Evolutionary conservation across 2,888 invertebrate species (phyloP), one percentile per base, ranked within the genome.

Genomic region (Tethea ocularis): DNA sequence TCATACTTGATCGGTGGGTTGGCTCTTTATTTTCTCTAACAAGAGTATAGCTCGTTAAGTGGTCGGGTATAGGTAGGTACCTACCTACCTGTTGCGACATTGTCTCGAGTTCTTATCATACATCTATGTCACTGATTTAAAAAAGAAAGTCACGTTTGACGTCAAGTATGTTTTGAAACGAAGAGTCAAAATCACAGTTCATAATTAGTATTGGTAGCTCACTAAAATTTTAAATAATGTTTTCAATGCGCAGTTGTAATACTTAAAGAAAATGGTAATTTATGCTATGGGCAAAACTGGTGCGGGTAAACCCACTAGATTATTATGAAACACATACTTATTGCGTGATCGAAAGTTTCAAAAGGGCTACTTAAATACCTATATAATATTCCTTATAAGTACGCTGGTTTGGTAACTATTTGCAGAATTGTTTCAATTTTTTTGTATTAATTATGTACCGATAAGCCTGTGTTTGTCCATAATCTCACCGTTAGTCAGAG

Each of bases 1-100:
- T 67, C 64, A 53, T 57, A 61, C 57, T 63, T 66, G 51, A 59
- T 65, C 29, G 63, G 23, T 64, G 59, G 23, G 20, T 46, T 46
- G 17, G 20, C 46, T 46, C 46, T 46, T 17, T 46, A 46, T 46
- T 20, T 46, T 46, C 20, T 46, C 46, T 46, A 46, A 46, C 46
- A 46, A 46, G n/a, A 46, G 46, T 20, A 20, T 46, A 20, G 46
- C 46, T 46, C 20, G 10, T 46, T 46, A 46, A 46, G 46, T 20
- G 46, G 20, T 10, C 20, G 20, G 20, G 17, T n/a, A 10, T 26
- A 26, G n/a, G n/a, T n/a, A n/a, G n/a, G n/a, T n/a, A n/a, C n/a
- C n/a, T 26, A 26, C 17, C 33, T 2, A 33, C 33, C 17, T 17
- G 29, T 54, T 33, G 33, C 15, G 33, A 54, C 54, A 17, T 54